Conservation (phyloP, 1,140 invertebrate species). For the Macrostomum lignano region DNA sequence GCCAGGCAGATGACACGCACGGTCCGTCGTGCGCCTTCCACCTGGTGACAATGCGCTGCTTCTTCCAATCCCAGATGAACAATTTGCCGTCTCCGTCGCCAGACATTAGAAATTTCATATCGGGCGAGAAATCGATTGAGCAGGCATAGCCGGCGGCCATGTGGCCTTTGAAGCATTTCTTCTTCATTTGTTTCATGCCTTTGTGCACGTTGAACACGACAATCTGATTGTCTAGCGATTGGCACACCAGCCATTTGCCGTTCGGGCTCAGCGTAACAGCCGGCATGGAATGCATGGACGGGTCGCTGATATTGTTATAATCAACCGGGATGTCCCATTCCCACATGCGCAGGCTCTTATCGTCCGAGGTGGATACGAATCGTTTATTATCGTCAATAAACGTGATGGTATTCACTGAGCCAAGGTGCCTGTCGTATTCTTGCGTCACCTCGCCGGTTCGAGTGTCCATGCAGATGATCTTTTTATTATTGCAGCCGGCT, state of each 20-base stretch:
- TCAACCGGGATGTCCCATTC: constrained; percentile 46
- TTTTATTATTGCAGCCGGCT: constrained; percentile 89
- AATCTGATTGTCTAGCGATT: constrained; percentile 97
- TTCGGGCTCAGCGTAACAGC: constrained; percentile 72
- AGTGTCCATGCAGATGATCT: constrained; percentile 85
- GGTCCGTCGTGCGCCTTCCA: constrained; percentile 96
- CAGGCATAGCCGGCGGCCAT: constrained; percentile 97
- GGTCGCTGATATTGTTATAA: constrained; percentile 82
- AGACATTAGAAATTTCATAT: constrained; percentile 91
- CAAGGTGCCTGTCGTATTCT: constrained; percentile 92
- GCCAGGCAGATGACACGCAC: constrained; percentile 74
- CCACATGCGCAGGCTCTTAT: constrained; percentile 93
- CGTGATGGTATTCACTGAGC: constrained; percentile 88
- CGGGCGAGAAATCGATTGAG: constrained; percentile 77
- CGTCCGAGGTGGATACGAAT: constrained; percentile 92
- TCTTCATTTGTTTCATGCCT: constrained; percentile 79
- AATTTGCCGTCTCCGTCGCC: constrained; percentile 98
- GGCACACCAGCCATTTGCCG: constrained; percentile 93
- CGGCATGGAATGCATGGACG: constrained; percentile 95
- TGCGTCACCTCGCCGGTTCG: constrained; percentile 66
- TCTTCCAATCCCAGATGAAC: constrained; percentile 98
- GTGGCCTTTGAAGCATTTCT: constrained; percentile 87
- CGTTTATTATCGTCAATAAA: constrained; percentile 91
- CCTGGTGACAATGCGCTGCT: constrained; percentile 78
- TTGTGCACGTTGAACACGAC: constrained; percentile 87